Percentiles rank a stretch among this genome's conserved stretches.
These are phyloP conservation scores for Taurulus bubalis DNA, from an alignment of 2,113 vertebrate genomes.

Conservation along the genomic window DNA sequence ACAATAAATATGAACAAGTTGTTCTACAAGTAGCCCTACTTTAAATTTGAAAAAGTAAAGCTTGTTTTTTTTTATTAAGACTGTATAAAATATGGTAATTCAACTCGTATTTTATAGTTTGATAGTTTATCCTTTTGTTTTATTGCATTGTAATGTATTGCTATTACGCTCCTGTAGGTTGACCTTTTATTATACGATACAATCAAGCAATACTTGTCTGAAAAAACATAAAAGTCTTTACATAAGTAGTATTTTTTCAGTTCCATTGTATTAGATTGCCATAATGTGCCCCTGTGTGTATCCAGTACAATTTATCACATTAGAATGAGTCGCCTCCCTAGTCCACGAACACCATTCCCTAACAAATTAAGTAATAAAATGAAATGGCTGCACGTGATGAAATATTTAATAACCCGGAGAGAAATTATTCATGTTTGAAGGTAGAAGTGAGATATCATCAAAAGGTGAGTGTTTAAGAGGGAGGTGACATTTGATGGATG, in stretches of 20 bases:
- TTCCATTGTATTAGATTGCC: not conserved
- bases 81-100: not conserved
- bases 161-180: not conserved
- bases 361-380: conserved; percentile 54
- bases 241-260: not conserved
- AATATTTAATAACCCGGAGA: conserved; percentile 60
- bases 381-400: conserved; percentile 35
- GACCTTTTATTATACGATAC: not conserved
- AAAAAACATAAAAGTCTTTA: conserved; percentile 6
- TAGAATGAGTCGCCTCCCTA: conserved; percentile 15
- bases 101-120: not conserved
- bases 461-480: conserved; percentile 56
- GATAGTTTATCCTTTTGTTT: not conserved
- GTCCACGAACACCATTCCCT: not conserved
- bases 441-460: conserved; percentile 43
- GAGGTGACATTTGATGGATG: conserved; percentile 54
- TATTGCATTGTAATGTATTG: not conserved
- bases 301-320: conserved; percentile 35
- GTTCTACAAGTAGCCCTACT: not conserved
- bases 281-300: conserved; percentile 8
- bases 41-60: not conserved
- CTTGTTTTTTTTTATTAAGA: not conserved
- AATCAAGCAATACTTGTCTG: not conserved
- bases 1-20: not conserved
- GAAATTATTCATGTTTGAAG: conserved; percentile 59